Percentiles rank a stretch among this genome's conserved stretches.
Conservation (phyloP, 2,888 invertebrate genomes). For the Steinernema scapterisci region DNA sequence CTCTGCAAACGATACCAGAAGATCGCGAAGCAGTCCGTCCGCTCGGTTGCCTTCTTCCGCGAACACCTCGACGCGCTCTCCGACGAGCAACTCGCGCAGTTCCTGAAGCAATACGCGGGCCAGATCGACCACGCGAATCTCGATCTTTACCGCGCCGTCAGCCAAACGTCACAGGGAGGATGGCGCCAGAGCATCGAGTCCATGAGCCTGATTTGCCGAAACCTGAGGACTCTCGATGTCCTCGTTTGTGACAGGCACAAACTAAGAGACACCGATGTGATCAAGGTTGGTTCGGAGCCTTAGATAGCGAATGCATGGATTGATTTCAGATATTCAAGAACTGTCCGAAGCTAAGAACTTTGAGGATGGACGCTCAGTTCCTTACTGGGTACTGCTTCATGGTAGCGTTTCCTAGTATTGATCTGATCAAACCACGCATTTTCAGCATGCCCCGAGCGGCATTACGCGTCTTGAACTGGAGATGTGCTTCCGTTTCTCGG, state of each 20-base stretch:
- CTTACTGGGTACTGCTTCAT: slow-evolving; percentile 52
- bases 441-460: slow-evolving; percentile 43
- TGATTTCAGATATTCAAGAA: slow-evolving; percentile 46
- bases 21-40: slow-evolving; percentile 42
- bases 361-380: slow-evolving; percentile 53
- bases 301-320: background rate
- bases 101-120: slow-evolving; percentile 45
- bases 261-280: slow-evolving; percentile 50
- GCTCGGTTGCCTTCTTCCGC: slow-evolving; percentile 40
- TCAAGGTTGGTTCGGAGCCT: slow-evolving; percentile 35
- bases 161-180: slow-evolving; percentile 52
- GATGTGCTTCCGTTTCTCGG: slow-evolving; percentile 44
- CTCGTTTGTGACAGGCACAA: slow-evolving; percentile 52
- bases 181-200: slow-evolving; percentile 54
- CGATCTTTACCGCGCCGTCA: slow-evolving; percentile 50
- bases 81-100: slow-evolving; percentile 38
- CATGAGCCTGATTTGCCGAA: slow-evolving; percentile 41
- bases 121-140: slow-evolving; percentile 49
- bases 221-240: slow-evolving; percentile 46
- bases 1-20: slow-evolving; percentile 31
- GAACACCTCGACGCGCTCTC: slow-evolving; percentile 35
- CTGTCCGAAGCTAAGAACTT: slow-evolving; percentile 43
- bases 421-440: background rate
- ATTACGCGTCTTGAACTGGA: slow-evolving; percentile 44
- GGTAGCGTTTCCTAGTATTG: slow-evolving; percentile 35